phyloP scores from a whole-genome alignment of 30 jellyfish, hydroid and myxozoan genomes.

The Clytia hemisphaerica region DNA sequence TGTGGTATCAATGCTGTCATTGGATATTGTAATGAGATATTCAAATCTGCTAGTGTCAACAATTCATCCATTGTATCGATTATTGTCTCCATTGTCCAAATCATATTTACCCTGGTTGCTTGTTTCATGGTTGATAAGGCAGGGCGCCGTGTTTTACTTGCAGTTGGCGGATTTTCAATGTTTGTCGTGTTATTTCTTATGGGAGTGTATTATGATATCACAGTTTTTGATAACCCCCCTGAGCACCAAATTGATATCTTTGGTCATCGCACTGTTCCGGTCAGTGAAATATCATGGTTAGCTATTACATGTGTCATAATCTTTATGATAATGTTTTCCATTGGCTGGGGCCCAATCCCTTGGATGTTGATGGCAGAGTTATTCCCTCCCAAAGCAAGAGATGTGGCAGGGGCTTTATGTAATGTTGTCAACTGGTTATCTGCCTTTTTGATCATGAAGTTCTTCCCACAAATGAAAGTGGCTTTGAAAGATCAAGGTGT shows the following conservation, averaged over 20 bases:
- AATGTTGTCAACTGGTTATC: conserved; percentile 75
- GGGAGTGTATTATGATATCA: conserved; percentile 76
- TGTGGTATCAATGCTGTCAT: conserved; percentile 89
- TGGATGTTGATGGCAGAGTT: conserved; percentile 96
- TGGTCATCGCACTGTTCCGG: conserved; percentile 51
- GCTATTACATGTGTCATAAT: conserved; percentile 58
- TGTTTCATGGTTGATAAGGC: conserved; percentile 85
- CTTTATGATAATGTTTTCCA: conserved; percentile 57
- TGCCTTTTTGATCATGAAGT: conserved; percentile 71
- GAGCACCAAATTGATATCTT: conserved; percentile 12
- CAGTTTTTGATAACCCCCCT: conserved; percentile 15
- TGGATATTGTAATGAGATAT: conserved; percentile 55
- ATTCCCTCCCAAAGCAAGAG: conserved; percentile 96
- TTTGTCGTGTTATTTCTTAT: conserved; percentile 45
- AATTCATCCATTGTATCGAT: conserved; percentile 52
- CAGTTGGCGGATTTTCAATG: conserved; percentile 89
- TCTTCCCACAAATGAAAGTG: conserved; percentile 39
- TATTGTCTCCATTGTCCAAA: conserved; percentile 59
- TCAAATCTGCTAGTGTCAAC: conserved; percentile 60
- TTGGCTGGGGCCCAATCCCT: conserved; percentile 99
- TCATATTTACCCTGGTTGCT: conserved; percentile 68
- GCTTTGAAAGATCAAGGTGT: conserved; percentile 74
- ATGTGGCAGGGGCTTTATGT: conserved; percentile 75
- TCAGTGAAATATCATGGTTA: conserved; percentile 62
- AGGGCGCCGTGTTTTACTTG: conserved; percentile 78